Conservation (phyloP, 2,113 vertebrate species). For the Daboia siamensis region DNA sequence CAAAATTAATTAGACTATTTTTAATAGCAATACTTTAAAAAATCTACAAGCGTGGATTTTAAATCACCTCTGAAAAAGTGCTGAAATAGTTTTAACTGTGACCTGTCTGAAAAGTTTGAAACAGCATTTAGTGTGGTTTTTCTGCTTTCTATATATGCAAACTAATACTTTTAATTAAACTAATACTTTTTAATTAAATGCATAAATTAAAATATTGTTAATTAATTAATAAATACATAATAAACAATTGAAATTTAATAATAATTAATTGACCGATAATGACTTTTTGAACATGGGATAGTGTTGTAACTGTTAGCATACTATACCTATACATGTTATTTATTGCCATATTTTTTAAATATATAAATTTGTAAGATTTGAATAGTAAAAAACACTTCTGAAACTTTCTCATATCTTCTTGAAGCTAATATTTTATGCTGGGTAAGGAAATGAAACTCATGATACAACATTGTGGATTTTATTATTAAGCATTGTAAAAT, state of each 20-base stretch:
- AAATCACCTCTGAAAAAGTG: not conserved
- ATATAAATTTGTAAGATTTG: not conserved
- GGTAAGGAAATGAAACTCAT: constrained; percentile 21
- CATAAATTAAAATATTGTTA: not conserved
- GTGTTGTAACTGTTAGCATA: not conserved
- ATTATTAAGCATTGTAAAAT: not conserved
- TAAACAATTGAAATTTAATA: not conserved
- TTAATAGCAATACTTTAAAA: not conserved
- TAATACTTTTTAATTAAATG: not conserved
- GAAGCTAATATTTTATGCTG: not conserved
- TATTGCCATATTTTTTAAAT: not conserved
- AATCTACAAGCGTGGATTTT: not conserved
- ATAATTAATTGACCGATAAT: not conserved
- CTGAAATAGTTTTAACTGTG: not conserved
- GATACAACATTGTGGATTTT: not conserved
- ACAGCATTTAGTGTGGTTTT: not conserved
- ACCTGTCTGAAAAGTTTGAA: not conserved
- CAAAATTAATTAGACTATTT: not conserved
- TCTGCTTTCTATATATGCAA: not conserved
- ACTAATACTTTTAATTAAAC: not conserved
- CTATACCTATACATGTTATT: not conserved
- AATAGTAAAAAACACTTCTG: not conserved
- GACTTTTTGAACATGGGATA: not conserved
- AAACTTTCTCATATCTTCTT: constrained; percentile 25
- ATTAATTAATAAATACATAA: not conserved